Percentiles rank a stretch among this genome's conserved stretches.
phyloP scores from a whole-genome alignment of 2,113 vertebrate species.

The Podocnemis expansa region DNA sequence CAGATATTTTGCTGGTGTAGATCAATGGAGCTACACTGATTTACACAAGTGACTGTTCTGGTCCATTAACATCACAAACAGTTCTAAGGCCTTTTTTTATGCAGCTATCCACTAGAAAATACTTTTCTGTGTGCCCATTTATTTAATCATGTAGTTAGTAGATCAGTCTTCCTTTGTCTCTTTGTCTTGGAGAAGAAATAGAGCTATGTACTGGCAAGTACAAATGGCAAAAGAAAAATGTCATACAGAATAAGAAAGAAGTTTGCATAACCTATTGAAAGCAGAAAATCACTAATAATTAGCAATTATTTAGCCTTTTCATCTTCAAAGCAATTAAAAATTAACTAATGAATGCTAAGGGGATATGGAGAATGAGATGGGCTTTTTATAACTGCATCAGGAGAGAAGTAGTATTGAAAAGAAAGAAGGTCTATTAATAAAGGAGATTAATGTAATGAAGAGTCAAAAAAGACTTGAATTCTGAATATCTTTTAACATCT shows the following conservation, averaged over 20 bases:
- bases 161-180: neutral
- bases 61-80: neutral
- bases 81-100: neutral
- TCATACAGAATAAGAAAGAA: neutral
- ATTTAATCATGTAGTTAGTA: neutral
- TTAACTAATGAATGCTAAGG: neutral
- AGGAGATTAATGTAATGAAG: neutral
- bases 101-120: neutral
- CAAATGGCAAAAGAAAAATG: neutral
- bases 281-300: neutral
- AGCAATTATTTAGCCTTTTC: neutral
- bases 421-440: neutral
- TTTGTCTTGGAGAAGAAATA: neutral
- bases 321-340: neutral
- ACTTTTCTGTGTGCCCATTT: neutral
- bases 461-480: neutral
- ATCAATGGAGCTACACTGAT: neutral
- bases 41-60: neutral
- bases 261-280: neutral
- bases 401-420: neutral
- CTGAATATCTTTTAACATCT: neutral
- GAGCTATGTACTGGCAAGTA: neutral
- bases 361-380: neutral
- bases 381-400: neutral
- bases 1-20: neutral